Percentiles rank a stretch among this genome's conserved stretches.
phyloP scores from a whole-genome alignment of 1,140 invertebrate genomes.

The Condylostylus longicornis region DNA sequence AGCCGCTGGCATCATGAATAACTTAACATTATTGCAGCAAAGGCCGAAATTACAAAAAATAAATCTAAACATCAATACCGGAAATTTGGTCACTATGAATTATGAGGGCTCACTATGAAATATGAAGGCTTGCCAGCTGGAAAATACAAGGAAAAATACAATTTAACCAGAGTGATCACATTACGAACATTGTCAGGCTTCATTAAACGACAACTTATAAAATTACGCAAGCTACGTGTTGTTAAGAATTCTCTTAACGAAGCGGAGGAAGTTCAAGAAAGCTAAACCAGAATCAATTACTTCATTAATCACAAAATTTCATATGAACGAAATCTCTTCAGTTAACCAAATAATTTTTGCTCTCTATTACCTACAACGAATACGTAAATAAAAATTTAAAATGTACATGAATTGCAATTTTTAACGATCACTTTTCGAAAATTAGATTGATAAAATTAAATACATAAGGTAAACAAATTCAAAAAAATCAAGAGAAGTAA shows the following conservation, averaged over 20 bases:
- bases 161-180: constrained; percentile 12
- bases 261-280: too few relatives aligned
- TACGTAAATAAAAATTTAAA: too few relatives aligned
- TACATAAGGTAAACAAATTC: too few relatives aligned
- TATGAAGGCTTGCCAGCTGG: constrained; percentile 22
- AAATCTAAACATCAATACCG: background rate
- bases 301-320: too few relatives aligned
- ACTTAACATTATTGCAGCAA: background rate
- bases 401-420: too few relatives aligned
- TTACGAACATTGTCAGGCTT: background rate
- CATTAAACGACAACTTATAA: background rate
- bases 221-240: background rate
- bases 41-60: background rate
- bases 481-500: too few relatives aligned
- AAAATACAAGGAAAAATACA: constrained; percentile 16
- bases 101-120: constrained; percentile 16
- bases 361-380: too few relatives aligned
- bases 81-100: constrained; percentile 14
- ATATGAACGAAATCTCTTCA: too few relatives aligned
- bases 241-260: background rate
- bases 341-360: too few relatives aligned
- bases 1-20: background rate
- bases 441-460: too few relatives aligned
- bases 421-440: too few relatives aligned
- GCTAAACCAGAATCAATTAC: too few relatives aligned